Percentiles rank a stretch among this genome's conserved stretches.
These are phyloP conservation scores for Pelecanoides urinatrix DNA, from an alignment of 2,113 vertebrate species.

Conservation along the genomic window DNA sequence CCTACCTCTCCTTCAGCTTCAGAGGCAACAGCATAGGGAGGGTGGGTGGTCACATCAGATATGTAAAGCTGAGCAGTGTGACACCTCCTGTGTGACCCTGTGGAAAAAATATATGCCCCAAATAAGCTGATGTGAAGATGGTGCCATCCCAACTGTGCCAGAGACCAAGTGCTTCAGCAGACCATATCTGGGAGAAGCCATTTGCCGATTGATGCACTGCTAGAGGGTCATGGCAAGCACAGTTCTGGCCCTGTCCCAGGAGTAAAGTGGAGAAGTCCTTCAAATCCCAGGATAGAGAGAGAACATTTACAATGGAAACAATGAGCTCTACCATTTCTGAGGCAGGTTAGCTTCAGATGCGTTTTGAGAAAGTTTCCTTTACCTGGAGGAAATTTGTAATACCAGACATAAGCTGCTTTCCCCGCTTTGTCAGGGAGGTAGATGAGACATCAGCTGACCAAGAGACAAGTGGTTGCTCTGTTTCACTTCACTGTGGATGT, in stretches of 20 bases:
- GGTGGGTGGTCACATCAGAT: background rate
- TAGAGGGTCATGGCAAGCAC: background rate
- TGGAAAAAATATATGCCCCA: background rate
- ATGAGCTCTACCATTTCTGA: background rate
- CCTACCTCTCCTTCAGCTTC: background rate
- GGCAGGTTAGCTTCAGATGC: background rate
- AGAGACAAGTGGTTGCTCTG: background rate
- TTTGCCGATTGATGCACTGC: accelerated
- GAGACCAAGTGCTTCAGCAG: background rate
- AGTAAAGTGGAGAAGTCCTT: background rate
- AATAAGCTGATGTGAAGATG: background rate
- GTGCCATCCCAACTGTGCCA: background rate
- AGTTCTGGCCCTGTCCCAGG: background rate
- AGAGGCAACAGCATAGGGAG: background rate
- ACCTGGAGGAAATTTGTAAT: background rate
- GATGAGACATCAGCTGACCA: background rate
- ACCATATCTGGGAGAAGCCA: background rate
- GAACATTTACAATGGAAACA: background rate
- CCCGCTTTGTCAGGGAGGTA: accelerated
- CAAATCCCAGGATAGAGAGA: background rate
- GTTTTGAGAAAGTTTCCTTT: background rate
- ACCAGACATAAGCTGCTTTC: background rate
- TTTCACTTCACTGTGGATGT: background rate
- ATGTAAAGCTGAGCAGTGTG: background rate
- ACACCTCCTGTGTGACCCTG: background rate